phyloP scores from a whole-genome alignment of 2,113 vertebrate species.

The Shinisaurus crocodilurus region DNA sequence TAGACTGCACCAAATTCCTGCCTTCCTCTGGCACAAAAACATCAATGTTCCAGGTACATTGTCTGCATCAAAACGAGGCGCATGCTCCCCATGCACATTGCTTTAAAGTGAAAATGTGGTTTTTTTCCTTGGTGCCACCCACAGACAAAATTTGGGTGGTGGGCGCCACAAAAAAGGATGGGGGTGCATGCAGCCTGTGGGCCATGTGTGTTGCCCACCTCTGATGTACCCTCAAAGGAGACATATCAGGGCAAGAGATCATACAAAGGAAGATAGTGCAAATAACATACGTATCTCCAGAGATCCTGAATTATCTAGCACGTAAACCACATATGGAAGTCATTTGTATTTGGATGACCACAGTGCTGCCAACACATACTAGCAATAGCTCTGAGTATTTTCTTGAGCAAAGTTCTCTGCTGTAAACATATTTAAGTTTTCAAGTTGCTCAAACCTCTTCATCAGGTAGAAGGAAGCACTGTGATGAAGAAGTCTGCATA shows the following conservation, averaged over 20 bases:
- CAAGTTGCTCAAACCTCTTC: neutral
- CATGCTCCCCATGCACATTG: too few relatives aligned
- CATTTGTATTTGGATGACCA: neutral
- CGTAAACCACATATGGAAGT: neutral
- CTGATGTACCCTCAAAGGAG: neutral
- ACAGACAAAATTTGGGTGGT: too few relatives aligned
- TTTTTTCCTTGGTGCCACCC: too few relatives aligned
- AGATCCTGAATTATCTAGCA: neutral
- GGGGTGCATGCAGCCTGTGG: too few relatives aligned
- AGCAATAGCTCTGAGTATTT: neutral
- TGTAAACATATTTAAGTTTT: neutral
- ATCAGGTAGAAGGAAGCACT: too few relatives aligned
- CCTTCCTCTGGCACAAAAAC: neutral
- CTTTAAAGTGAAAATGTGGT: too few relatives aligned
- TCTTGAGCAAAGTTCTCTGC: neutral
- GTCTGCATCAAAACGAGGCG: too few relatives aligned
- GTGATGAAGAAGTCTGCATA: neutral
- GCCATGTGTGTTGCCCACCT: too few relatives aligned
- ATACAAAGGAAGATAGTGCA: neutral
- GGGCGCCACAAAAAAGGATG: too few relatives aligned
- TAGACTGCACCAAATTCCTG: too few relatives aligned
- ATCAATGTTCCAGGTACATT: too few relatives aligned
- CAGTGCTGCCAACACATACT: neutral
- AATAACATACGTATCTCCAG: neutral
- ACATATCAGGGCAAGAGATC: neutral